Evolutionary conservation across 2,888 invertebrate species (phyloP).

Genomic region (Tipula helvola): DNA sequence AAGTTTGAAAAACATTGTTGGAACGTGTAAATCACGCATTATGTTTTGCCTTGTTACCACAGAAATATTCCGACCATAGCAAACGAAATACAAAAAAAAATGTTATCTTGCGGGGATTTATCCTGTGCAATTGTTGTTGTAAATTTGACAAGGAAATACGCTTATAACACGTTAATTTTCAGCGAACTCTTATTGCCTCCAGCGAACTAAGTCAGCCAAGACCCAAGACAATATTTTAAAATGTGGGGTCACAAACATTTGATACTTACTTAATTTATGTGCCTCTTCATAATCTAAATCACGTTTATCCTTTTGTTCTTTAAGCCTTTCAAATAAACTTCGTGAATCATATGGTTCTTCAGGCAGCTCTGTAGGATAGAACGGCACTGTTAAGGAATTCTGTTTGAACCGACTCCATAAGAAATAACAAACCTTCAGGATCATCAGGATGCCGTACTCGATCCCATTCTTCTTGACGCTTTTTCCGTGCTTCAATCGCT

Average conservation of each 20-base stretch:
- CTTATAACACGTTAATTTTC: no score
- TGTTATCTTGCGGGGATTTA: no score
- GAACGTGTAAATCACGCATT: no score
- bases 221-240: no score
- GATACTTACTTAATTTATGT: constrained; percentile 75
- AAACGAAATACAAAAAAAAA: no score
- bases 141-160: no score
- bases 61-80: no score
- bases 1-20: no score
- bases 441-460: constrained; percentile 83
- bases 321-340: constrained; percentile 81
- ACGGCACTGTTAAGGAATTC: not conserved
- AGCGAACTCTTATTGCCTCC: no score
- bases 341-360: constrained; percentile 73
- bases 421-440: constrained; percentile 57
- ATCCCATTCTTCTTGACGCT: constrained; percentile 94
- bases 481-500: constrained; percentile 63
- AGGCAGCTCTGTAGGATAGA: constrained; percentile 56
- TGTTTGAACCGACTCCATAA: not conserved
- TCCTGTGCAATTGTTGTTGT: no score
- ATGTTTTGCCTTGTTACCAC: no score
- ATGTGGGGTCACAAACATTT: not conserved
- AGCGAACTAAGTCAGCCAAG: no score
- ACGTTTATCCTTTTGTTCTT: constrained; percentile 84
- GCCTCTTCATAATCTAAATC: constrained; percentile 93